Conservation (phyloP, 2,888 invertebrate genomes). For the Lepidonotus clava region DNA sequence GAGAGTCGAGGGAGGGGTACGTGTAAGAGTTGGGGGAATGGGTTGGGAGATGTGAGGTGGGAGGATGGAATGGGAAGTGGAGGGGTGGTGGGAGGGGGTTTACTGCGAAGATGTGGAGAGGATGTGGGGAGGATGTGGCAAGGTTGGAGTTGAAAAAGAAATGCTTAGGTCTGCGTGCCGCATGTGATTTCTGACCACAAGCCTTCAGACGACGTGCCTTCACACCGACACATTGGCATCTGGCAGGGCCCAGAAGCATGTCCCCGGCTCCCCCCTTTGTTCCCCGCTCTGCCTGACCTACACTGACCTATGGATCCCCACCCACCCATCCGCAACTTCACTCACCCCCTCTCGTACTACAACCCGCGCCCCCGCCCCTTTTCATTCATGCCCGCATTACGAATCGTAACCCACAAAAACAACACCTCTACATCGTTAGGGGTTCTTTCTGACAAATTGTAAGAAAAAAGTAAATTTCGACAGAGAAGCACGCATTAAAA, state of each 20-base stretch:
- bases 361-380: background rate
- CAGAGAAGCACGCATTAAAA: too few species aligned
- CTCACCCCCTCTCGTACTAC: background rate
- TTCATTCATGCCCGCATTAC: background rate
- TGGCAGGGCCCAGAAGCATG: background rate
- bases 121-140: background rate
- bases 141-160: background rate
- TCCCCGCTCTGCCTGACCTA: constrained; percentile 21
- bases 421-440: background rate
- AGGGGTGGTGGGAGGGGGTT: background rate
- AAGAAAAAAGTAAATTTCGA: too few species aligned
- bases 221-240: background rate
- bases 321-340: background rate
- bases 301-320: constrained; percentile 8
- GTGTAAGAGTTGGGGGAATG: background rate
- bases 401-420: background rate
- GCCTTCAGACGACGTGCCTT: background rate
- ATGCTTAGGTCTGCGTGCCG: background rate
- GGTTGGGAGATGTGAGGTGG: background rate
- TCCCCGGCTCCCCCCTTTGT: background rate
- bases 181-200: background rate
- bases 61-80: background rate
- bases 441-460: background rate
- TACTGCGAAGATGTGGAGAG: background rate
- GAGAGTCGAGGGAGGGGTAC: background rate